A percentile compares a stretch with the other conserved stretches of the same genome.
These are phyloP conservation scores for Thymelicus sylvestris DNA, from an alignment of 2,888 invertebrate species.

Conservation along the genomic window DNA sequence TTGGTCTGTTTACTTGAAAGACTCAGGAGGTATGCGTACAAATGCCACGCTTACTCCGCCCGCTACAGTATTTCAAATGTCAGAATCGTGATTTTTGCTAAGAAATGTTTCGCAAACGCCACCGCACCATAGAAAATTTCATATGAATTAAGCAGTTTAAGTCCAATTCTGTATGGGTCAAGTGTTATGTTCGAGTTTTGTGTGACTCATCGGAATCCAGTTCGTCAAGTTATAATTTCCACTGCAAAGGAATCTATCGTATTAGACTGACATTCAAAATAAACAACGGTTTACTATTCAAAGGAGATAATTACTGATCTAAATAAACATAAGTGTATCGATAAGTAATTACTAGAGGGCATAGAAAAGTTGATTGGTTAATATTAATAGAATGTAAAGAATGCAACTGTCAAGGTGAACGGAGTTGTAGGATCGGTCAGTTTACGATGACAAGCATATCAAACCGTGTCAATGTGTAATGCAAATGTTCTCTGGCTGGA, in stretches of 20 bases:
- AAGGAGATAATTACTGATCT: constrained; percentile 1
- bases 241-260: neutral
- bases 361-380: constrained; percentile 35
- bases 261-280: constrained; percentile 4
- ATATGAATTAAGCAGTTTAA: constrained; percentile 43
- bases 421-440: constrained; percentile 30
- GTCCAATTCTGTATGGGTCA: constrained; percentile 39
- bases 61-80: constrained; percentile 76
- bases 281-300: constrained; percentile 11
- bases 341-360: constrained; percentile 23
- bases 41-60: constrained; percentile 76
- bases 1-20: constrained; percentile 40
- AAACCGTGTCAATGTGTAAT: constrained; percentile 51
- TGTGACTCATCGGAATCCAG: constrained; percentile 21
- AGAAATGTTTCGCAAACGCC: constrained; percentile 77
- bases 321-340: neutral
- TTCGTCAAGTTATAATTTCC: neutral
- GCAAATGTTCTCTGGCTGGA: constrained; percentile 53
- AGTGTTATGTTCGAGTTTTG: constrained; percentile 2
- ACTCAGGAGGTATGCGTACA: constrained; percentile 66
- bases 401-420: constrained; percentile 30
- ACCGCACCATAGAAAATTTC: constrained; percentile 55
- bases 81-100: constrained; percentile 81
- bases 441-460: constrained; percentile 45
- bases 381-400: constrained; percentile 32